Evolutionary conservation across 2,888 invertebrate species (phyloP).

Genomic region (Seira ritae): DNA sequence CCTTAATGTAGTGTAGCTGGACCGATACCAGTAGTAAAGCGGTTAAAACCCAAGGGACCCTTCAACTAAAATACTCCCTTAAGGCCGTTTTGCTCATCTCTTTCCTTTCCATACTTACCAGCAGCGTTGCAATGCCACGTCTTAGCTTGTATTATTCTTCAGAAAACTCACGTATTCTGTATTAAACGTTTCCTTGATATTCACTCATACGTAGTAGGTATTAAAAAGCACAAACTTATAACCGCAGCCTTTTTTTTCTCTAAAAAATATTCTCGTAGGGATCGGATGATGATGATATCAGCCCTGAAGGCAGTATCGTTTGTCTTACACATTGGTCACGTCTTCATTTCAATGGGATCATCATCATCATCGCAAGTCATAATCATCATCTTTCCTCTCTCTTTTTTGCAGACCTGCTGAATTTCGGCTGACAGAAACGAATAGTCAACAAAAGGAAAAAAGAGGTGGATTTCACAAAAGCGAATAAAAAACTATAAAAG

Average conservation of each 20-base stretch:
- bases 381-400: constrained; percentile 15
- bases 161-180: constrained; percentile 1
- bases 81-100: constrained; percentile 37
- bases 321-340: constrained; percentile 62
- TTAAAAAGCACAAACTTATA: not conserved
- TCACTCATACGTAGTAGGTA: constrained; percentile 37
- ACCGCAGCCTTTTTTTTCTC: constrained; percentile 12
- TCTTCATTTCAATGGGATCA: constrained; percentile 59
- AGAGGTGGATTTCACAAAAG: not conserved
- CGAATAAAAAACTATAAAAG: not conserved
- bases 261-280: constrained; percentile 27
- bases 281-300: constrained; percentile 46
- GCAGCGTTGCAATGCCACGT: not conserved
- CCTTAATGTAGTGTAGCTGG: not conserved
- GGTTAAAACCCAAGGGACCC: constrained; percentile 53
- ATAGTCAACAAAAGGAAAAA: constrained; percentile 27
- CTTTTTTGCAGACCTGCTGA: constrained; percentile 16
- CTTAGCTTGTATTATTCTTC: constrained; percentile 27
- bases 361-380: constrained; percentile 40
- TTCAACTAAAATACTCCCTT: constrained; percentile 57
- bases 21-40: constrained; percentile 15
- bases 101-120: constrained; percentile 3
- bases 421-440: constrained; percentile 33
- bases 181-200: not conserved
- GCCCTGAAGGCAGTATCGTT: constrained; percentile 55